These are phyloP conservation scores for Melanerpes formicivorus DNA, from an alignment of 2,113 vertebrate species.

Conservation along the genomic window DNA sequence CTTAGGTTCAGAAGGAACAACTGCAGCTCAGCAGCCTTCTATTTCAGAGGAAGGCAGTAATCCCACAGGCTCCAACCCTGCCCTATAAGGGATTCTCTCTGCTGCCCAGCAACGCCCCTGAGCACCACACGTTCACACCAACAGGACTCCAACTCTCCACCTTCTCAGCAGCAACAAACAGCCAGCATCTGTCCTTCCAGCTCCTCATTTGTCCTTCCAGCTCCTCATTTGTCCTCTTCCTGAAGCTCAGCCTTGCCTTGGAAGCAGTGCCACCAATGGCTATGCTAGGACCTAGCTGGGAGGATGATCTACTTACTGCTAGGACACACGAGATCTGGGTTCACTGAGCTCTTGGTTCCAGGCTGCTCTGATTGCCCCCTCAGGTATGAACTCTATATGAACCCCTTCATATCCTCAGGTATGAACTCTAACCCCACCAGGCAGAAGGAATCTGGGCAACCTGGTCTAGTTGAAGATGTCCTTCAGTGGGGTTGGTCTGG, in stretches of 20 bases:
- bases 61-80: constrained; percentile 52
- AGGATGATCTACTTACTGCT: neutral
- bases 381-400: neutral
- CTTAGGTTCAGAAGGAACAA: constrained; percentile 67
- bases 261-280: neutral
- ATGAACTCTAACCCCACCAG: neutral
- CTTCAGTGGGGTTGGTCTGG: neutral
- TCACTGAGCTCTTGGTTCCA: neutral
- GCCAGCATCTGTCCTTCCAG: neutral
- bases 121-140: neutral
- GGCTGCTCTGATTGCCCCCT: neutral
- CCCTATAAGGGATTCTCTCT: constrained; percentile 65
- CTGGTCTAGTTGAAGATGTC: neutral
- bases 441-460: neutral
- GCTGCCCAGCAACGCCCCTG: constrained; percentile 28
- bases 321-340: neutral
- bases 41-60: constrained; percentile 73
- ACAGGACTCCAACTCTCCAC: neutral
- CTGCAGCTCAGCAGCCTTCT: constrained; percentile 71
- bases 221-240: neutral
- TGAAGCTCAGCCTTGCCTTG: neutral
- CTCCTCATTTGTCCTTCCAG: neutral
- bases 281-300: neutral
- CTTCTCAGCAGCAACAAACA: neutral
- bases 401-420: too few relatives aligned